Conservation (phyloP, 2,888 invertebrate genomes). For the Aproaerema taeniolella region DNA sequence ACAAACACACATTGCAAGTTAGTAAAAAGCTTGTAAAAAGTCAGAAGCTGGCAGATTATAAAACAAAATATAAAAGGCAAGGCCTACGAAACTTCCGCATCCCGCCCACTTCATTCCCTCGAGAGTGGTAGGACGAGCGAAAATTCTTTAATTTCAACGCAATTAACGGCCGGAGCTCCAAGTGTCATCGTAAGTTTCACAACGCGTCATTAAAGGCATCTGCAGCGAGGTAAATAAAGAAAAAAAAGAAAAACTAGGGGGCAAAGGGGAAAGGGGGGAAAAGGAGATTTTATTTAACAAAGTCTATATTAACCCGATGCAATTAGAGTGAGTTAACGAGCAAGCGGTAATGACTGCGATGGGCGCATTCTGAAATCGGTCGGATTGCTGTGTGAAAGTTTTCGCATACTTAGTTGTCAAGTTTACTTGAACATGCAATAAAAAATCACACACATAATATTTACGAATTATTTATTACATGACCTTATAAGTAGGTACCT, state of each 20-base stretch:
- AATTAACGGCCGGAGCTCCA: conserved; percentile 69
- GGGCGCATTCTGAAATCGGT: conserved; percentile 44
- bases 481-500: too few relatives aligned
- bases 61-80: too few relatives aligned
- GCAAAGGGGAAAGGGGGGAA: conserved; percentile 35
- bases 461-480: too few relatives aligned
- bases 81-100: too few relatives aligned
- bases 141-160: conserved; percentile 73
- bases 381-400: conserved; percentile 15
- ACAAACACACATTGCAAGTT: too few relatives aligned
- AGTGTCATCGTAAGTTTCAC: conserved; percentile 77
- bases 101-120: too few relatives aligned
- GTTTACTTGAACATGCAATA: too few relatives aligned
- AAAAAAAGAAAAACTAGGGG: conserved; percentile 53
- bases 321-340: conserved; percentile 76
- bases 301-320: conserved; percentile 77
- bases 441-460: too few relatives aligned
- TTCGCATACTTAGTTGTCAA: too few relatives aligned
- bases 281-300: conserved; percentile 78
- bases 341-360: conserved; percentile 68
- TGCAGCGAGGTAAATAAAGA: conserved; percentile 73
- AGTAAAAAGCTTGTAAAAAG: too few relatives aligned
- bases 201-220: conserved; percentile 76
- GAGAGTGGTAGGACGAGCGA: conserved; percentile 46
- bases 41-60: too few relatives aligned